Conservation (phyloP, 2,113 vertebrate species). For the Gymnogyps californianus region DNA sequence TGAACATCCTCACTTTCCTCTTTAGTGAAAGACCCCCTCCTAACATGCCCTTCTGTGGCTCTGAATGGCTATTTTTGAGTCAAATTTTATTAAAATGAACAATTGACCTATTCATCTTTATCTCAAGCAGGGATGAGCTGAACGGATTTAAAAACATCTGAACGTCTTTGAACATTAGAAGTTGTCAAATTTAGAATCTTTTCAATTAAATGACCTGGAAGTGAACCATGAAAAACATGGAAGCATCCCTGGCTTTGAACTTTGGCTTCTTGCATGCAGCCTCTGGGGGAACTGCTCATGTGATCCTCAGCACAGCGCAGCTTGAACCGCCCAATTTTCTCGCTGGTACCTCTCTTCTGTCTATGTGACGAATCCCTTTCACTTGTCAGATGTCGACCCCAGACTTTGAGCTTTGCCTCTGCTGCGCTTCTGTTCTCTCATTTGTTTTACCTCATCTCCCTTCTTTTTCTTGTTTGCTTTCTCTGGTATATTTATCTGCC, state of each 20-base stretch:
- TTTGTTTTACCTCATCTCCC: background rate
- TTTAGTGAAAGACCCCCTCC: background rate
- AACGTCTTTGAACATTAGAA: background rate
- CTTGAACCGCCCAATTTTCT: background rate
- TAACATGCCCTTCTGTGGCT: background rate
- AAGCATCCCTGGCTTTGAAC: slow-evolving; percentile 11
- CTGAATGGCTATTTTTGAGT: background rate
- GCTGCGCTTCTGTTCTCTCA: background rate
- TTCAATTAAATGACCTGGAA: background rate
- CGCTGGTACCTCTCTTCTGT: background rate
- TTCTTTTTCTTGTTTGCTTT: background rate
- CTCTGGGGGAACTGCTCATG: background rate
- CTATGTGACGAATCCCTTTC: background rate
- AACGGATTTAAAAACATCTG: background rate
- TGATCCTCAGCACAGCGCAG: background rate
- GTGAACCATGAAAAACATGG: slow-evolving; percentile 8
- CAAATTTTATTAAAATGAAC: background rate
- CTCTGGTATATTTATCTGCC: background rate
- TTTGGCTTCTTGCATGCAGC: background rate
- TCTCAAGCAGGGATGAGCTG: background rate
- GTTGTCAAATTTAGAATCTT: background rate
- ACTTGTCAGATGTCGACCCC: background rate
- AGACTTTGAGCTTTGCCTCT: background rate
- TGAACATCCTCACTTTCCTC: background rate
- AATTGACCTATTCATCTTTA: background rate